Evolutionary conservation across 2,797 vertebrate genomes (phyloP).

Genomic region (Labroides dimidiatus): DNA sequence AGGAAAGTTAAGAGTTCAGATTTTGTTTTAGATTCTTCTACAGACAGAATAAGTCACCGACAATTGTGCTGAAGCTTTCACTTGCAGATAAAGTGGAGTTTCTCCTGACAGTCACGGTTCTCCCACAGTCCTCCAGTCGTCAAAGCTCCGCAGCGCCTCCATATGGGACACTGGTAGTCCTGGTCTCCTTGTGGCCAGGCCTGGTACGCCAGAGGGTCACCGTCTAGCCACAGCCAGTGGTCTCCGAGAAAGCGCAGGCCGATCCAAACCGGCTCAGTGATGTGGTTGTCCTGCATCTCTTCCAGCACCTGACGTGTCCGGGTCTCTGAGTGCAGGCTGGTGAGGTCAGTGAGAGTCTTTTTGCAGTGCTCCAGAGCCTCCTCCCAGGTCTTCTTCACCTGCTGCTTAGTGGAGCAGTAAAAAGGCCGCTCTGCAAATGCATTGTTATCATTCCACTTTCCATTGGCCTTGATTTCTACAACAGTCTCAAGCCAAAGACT

Average conservation of each 20-base stretch:
- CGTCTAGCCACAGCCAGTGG: conserved; percentile 66
- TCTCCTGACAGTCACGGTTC: conserved; percentile 36
- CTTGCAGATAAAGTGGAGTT: conserved; percentile 54
- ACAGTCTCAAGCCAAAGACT: accelerated
- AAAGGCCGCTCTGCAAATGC: accelerated
- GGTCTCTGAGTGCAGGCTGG: conserved; percentile 16
- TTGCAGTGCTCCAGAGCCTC: not conserved
- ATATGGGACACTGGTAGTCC: conserved; percentile 40
- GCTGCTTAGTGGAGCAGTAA: conserved; percentile 15
- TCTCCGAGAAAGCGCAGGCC: conserved; percentile 60
- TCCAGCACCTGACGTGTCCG: conserved; percentile 11
- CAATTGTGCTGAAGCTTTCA: conserved; percentile 13
- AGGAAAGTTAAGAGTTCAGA: not conserved
- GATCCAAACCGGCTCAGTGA: conserved; percentile 54
- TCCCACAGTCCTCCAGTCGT: conserved; percentile 26
- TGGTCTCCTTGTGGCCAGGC: conserved; percentile 13
- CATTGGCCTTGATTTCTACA: accelerated
- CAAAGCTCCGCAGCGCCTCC: conserved; percentile 46
- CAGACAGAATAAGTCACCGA: no score
- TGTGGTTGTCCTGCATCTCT: not conserved
- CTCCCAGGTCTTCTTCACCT: conserved; percentile 18
- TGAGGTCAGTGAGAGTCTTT: not conserved
- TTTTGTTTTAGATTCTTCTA: no score
- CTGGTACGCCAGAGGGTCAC: conserved; percentile 10
- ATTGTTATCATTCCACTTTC: not conserved